Evolutionary conservation across 2,797 vertebrate genomes (phyloP), one percentile per base, ranked within the genome.

Genomic region (Columba guinea): DNA sequence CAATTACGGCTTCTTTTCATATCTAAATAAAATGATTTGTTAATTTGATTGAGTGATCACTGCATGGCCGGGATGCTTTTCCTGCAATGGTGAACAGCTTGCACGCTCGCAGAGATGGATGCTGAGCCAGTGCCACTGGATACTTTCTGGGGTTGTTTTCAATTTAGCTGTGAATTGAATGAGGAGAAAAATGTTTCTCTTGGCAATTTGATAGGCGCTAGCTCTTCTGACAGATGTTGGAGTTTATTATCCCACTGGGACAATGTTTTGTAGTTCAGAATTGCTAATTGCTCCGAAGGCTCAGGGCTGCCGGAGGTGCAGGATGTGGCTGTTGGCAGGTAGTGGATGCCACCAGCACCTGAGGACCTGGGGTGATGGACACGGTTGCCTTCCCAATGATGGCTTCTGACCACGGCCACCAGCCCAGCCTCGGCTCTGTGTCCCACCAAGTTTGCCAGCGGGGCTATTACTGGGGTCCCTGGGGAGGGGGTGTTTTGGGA

Each of bases 191-290:
- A 98, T 95, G 95, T 98, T 98, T 98, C 97, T 98, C 97, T 97
- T 96, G 97, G 98, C 97, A 97, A 96, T 98, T 97, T 96, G 96
- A 96, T 98, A 97, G 97, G 97, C 96, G 7, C 96, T 96, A 92
- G 53, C 97, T 97, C 94, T 97, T 97, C 97, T 98, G 98, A 98
- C 98, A 98, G 98, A 98, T 98, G 98, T 97, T 98, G 94, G 95
- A 97, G 97, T 98, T 97, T 97, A 98, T 98, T 97, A 97, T 97
- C 97, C 97, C 96, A 96, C 97, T 11, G 94, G 97, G 98, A 97
- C 90, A 52, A 95, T 37, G 58, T 98, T 97, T 97, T 96, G 96
- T 97, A 55, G 97, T 90, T 96, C 13, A 30, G 96, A 98, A 98
- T 98, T 95, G 96, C 97, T 98, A 98, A 98, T 98, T 98, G 97